Conservation (phyloP, 2,113 vertebrate species). For the Gallinago jamesoni region DNA sequence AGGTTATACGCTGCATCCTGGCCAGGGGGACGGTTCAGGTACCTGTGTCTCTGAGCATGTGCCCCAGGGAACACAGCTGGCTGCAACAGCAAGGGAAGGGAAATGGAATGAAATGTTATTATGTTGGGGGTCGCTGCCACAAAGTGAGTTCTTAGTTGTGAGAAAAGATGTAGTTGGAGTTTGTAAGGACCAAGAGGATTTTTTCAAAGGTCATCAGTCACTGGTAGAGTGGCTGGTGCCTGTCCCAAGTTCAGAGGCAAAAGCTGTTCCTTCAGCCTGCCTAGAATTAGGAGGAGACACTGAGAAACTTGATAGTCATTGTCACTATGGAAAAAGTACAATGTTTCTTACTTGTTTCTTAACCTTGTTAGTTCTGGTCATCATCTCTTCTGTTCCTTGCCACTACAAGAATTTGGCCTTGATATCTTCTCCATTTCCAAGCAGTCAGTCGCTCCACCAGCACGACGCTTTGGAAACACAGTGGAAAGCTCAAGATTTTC, state of each 20-base stretch:
- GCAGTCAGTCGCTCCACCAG: not conserved
- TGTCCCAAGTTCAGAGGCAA: not conserved
- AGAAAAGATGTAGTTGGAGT: not conserved
- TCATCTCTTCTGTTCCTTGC: not conserved
- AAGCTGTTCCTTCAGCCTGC: not conserved
- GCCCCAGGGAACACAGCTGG: not conserved
- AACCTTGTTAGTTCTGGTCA: not conserved
- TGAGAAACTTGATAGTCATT: not conserved
- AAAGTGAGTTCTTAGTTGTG: not conserved
- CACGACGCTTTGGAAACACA: not conserved
- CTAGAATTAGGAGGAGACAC: not conserved
- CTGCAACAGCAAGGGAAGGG: not conserved
- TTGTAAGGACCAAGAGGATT: not conserved
- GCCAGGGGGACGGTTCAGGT: not conserved
- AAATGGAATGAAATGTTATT: not conserved
- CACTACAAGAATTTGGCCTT: not conserved
- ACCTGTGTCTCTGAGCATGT: not conserved
- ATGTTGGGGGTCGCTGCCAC: not conserved
- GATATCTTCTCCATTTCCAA: not conserved
- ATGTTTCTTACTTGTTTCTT: not conserved
- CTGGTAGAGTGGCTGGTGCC: not conserved
- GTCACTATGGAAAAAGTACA: not conserved
- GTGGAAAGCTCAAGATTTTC: not conserved
- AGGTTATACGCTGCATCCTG: rapidly evolving
- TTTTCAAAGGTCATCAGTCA: not conserved